Evolutionary conservation across 1,140 invertebrate species (phyloP), one percentile per base, ranked within the genome.

Genomic region (Agrypnia vestita): DNA sequence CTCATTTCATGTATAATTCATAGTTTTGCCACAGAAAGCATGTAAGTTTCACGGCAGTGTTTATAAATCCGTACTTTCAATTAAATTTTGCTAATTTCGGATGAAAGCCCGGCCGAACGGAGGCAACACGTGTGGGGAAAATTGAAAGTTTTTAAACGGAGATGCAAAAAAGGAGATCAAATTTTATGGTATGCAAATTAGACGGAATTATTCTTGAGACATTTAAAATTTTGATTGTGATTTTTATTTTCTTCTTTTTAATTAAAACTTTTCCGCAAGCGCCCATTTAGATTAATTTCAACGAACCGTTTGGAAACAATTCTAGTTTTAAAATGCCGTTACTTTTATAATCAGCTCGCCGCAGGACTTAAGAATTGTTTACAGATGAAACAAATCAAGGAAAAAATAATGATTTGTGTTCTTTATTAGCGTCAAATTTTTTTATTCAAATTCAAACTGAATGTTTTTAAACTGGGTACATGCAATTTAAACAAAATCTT

Each of bases 211-310:
- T 69, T 19, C 44, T 69, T 69, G 64, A 47, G 64, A 44, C 64
- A 69, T 69, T 69, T 69, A 44, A n/a, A 69, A 69, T 69, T 69
- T 69, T 46, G 19, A 69, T 69, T 69, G 64, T 69, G 44, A 47
- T 69, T 67, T 69, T 69, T 69, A 44, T 69, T 69, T 47, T 44
- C n/a, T 13, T 46, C 64, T 69, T 69, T 69, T 69, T 69, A 69
- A 69, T 69, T 69, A 69, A 69, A 69, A 69, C 64, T 69, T 69
- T 69, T 46, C 44, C 15, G 35, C 61, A 9, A 64, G 64, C 64
- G n/a, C 10, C 15, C 64, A 46, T 44, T 69, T 69, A 17, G 11
- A 44, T 35, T 35, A 35, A 69, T 49, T 69, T 13, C 15, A 9
- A 46, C 64, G 25, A 62, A 62, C 11, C 44, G 43, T 69, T 35